Evolutionary conservation across 2,113 vertebrate genomes (phyloP).

Genomic region (Myotis davidii): DNA sequence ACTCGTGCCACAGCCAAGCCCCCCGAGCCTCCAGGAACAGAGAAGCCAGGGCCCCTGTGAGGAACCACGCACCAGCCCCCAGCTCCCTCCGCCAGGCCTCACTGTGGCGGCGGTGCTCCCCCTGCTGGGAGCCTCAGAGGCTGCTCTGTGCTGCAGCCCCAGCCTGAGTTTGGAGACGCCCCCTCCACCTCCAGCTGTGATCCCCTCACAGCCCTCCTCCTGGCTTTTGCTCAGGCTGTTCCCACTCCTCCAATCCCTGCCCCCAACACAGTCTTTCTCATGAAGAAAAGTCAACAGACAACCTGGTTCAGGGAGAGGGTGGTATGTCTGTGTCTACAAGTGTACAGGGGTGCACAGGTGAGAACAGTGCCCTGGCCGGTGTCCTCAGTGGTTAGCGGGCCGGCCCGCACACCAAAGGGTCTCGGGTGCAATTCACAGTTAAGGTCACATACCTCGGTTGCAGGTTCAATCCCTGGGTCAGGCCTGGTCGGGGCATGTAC

Average conservation of each 20-base stretch:
- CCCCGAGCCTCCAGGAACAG: accelerated
- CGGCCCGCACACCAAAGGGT: too few relatives aligned
- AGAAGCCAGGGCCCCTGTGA: accelerated
- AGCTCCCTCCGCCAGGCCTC: too few relatives aligned
- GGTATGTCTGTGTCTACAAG: accelerated
- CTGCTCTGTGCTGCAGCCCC: not conserved
- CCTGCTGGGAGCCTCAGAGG: not conserved
- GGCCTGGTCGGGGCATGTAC: too few relatives aligned
- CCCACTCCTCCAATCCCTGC: too few relatives aligned
- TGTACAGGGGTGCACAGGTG: not conserved
- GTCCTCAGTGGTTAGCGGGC: too few relatives aligned
- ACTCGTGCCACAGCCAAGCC: not conserved
- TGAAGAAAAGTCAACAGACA: not conserved
- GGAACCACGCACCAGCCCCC: accelerated
- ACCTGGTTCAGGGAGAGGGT: not conserved
- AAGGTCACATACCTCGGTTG: too few relatives aligned
- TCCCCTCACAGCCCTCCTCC: not conserved
- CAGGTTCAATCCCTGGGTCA: too few relatives aligned
- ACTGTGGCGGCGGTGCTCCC: not conserved
- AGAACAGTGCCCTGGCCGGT: too few relatives aligned
- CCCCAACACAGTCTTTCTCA: not conserved
- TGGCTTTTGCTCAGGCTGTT: not conserved
- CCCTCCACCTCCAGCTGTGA: not conserved
- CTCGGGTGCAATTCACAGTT: too few relatives aligned
- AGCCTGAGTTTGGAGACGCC: not conserved